A percentile compares a stretch with the other conserved stretches of the same genome.
Evolutionary conservation across 2,797 vertebrate species (phyloP).

Genomic region (Phyllotis vaccarum): DNA sequence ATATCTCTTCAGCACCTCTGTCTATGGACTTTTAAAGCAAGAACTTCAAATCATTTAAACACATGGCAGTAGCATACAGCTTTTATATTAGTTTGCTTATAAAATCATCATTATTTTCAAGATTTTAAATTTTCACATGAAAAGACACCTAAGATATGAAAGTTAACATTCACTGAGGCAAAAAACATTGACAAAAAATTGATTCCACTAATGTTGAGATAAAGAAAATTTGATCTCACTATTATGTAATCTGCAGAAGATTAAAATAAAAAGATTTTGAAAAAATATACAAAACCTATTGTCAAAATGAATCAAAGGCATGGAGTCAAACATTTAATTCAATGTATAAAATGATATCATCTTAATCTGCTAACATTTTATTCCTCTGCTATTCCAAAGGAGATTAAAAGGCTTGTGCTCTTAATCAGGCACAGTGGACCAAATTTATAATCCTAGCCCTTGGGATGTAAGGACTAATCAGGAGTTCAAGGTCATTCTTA

Average conservation of each 20-base stretch:
- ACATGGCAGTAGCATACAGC: neutral
- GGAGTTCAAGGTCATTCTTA: neutral
- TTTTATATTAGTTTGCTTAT: neutral
- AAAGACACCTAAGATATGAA: neutral
- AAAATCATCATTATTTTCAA: neutral
- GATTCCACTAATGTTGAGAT: neutral
- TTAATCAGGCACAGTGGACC: no score
- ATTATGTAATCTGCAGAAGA: neutral
- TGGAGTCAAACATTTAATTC: constrained; percentile 82
- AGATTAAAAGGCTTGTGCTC: constrained; percentile 81
- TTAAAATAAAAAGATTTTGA: constrained; percentile 64
- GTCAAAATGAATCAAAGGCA: constrained; percentile 65
- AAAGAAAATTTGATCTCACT: constrained; percentile 68
- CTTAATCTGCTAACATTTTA: constrained; percentile 81
- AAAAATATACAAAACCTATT: neutral
- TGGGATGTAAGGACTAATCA: neutral
- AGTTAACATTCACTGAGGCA: neutral
- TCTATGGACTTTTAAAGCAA: neutral
- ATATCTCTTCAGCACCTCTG: neutral
- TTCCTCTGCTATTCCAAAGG: constrained; percentile 81
- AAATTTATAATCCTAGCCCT: neutral
- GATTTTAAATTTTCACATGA: neutral
- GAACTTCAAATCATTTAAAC: neutral
- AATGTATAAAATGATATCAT: constrained; percentile 78
- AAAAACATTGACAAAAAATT: neutral